phyloP scores from a whole-genome alignment of 2,888 invertebrate species.

The Agrochola lychnidis region DNA sequence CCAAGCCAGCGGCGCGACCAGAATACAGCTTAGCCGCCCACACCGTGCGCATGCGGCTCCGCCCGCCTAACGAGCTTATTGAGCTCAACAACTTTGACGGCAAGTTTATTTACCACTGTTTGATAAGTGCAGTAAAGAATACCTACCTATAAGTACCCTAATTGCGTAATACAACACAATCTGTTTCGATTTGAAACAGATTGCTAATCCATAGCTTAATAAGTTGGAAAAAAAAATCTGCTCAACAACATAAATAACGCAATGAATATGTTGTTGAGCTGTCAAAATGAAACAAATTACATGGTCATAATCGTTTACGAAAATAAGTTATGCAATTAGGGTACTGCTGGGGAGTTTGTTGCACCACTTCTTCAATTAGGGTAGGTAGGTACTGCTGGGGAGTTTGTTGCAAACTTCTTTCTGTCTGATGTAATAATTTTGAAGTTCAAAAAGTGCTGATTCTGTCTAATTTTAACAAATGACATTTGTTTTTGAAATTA shows the following conservation, averaged over 20 bases:
- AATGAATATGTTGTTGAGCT: too few relatives aligned
- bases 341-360: not conserved
- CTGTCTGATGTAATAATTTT: not conserved
- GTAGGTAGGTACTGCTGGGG: not conserved
- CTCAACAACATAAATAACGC: too few relatives aligned
- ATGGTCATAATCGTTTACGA: too few relatives aligned
- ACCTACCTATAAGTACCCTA: too few relatives aligned
- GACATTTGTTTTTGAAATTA: too few relatives aligned
- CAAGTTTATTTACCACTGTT: conserved; percentile 39
- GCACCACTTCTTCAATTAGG: not conserved
- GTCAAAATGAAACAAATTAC: too few relatives aligned
- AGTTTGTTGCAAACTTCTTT: not conserved
- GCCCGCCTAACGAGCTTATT: conserved; percentile 75
- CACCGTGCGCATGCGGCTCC: conserved; percentile 75
- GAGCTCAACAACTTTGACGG: conserved; percentile 78
- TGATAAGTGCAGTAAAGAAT: not conserved
- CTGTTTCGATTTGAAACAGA: too few relatives aligned
- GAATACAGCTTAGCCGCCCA: conserved; percentile 75
- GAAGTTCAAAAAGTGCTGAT: not conserved
- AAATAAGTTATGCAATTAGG: too few relatives aligned
- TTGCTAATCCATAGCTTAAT: too few relatives aligned
- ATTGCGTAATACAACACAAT: too few relatives aligned
- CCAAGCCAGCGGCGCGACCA: conserved; percentile 21
- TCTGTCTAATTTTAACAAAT: not conserved
- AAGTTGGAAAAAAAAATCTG: too few relatives aligned